phyloP scores from a whole-genome alignment of 2,888 invertebrate genomes.

The Brassicogethes aeneus region DNA sequence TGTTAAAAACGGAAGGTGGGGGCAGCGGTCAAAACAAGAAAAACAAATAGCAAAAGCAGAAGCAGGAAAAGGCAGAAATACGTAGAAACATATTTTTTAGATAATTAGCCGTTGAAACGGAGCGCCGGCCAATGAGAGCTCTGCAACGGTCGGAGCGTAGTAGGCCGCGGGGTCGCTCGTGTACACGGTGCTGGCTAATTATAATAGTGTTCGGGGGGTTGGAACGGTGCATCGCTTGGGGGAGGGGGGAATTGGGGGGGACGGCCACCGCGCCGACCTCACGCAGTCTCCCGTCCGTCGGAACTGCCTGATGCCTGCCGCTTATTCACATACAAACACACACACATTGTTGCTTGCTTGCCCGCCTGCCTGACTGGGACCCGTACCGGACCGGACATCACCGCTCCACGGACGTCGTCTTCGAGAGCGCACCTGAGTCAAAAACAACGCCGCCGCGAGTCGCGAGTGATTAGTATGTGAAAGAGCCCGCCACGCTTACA shows the following conservation, averaged over 20 bases:
- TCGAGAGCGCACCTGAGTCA: slow-evolving; percentile 7
- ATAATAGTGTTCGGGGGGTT: slow-evolving; percentile 39
- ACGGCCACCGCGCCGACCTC: slow-evolving; percentile 35
- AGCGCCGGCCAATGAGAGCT: neutral
- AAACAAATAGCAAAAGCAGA: too few relatives aligned
- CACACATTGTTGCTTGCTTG: slow-evolving; percentile 36
- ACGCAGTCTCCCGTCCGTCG: slow-evolving; percentile 42
- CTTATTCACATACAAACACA: slow-evolving; percentile 30
- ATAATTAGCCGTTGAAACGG: neutral
- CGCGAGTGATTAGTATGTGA: slow-evolving; percentile 8
- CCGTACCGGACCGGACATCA: neutral
- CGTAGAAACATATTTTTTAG: too few relatives aligned
- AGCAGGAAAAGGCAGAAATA: too few relatives aligned
- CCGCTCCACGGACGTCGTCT: slow-evolving; percentile 7
- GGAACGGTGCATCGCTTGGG: slow-evolving; percentile 37
- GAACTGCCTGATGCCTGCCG: slow-evolving; percentile 40
- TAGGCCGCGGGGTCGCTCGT: slow-evolving; percentile 20
- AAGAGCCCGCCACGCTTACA: neutral
- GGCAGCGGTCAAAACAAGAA: too few relatives aligned
- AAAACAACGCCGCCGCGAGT: slow-evolving; percentile 7
- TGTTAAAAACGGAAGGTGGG: too few relatives aligned
- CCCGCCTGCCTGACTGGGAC: slow-evolving; percentile 15
- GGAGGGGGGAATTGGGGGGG: slow-evolving; percentile 36
- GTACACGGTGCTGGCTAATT: slow-evolving; percentile 28
- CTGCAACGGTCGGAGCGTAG: too few relatives aligned